Percentiles rank a stretch among this genome's conserved stretches.
phyloP scores from a whole-genome alignment of 2,888 invertebrate species.

The Agrochola macilenta region DNA sequence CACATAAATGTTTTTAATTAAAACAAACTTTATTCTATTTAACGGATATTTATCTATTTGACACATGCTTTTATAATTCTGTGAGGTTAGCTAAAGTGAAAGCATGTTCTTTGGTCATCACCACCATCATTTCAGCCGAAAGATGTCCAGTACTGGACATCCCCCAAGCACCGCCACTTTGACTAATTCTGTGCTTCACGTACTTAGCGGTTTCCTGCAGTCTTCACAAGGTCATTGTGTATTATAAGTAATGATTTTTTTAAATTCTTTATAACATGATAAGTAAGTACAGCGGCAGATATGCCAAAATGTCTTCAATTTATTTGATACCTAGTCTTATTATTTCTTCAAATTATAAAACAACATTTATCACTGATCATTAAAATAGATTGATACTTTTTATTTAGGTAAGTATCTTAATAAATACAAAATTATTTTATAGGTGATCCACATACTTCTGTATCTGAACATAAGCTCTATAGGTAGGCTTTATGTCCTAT shows the following conservation, averaged over 20 bases:
- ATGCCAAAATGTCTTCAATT: neutral
- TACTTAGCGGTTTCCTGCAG: too few relatives aligned
- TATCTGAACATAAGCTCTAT: neutral
- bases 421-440: neutral
- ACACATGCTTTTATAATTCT: neutral
- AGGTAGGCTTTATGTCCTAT: neutral
- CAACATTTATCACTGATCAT: neutral
- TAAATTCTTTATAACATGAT: too few relatives aligned
- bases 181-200: too few relatives aligned
- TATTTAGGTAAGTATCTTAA: neutral
- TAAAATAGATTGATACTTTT: neutral
- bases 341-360: neutral
- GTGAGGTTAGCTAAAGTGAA: neutral
- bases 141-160: too few relatives aligned
- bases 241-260: too few relatives aligned
- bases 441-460: neutral
- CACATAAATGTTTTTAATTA: neutral
- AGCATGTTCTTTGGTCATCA: neutral
- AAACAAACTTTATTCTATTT: neutral
- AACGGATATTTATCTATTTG: too few relatives aligned
- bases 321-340: neutral
- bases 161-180: too few relatives aligned
- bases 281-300: neutral
- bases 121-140: too few relatives aligned
- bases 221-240: too few relatives aligned